These are phyloP conservation scores for Otis tarda DNA, from an alignment of 2,113 vertebrate genomes.

Conservation along the genomic window DNA sequence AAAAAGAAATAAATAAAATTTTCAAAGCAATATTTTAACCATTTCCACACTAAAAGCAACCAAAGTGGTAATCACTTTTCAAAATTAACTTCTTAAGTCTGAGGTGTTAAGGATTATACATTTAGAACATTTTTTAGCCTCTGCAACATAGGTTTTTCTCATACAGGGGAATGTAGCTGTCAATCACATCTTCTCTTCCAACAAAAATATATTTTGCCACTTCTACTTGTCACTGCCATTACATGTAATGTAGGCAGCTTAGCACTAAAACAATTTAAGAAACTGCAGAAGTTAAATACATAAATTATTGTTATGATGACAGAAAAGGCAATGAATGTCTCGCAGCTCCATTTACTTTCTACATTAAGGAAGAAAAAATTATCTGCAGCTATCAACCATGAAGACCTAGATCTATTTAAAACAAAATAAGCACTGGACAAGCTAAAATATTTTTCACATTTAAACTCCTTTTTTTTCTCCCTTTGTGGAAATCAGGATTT, in stretches of 20 bases:
- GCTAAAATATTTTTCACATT: conserved; percentile 53
- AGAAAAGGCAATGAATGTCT: conserved; percentile 54
- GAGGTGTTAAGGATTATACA: conserved; percentile 11
- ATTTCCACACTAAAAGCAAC: not conserved
- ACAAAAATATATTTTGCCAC: conserved; percentile 29
- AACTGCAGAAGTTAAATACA: conserved; percentile 67
- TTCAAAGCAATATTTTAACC: not conserved
- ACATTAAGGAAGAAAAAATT: conserved; percentile 72
- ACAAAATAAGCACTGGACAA: conserved; percentile 62
- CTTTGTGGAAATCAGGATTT: not conserved
- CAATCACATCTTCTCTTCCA: conserved; percentile 50
- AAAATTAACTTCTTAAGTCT: conserved; percentile 17
- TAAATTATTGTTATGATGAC: conserved; percentile 64
- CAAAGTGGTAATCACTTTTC: not conserved
- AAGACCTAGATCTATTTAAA: conserved; percentile 61
- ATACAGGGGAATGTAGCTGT: conserved; percentile 8
- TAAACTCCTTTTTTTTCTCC: not conserved
- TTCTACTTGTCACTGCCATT: conserved; percentile 52
- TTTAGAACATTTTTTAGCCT: conserved; percentile 6
- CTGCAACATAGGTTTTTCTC: not conserved
- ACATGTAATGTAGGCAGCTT: conserved; percentile 44
- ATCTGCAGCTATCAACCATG: conserved; percentile 59
- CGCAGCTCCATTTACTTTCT: conserved; percentile 63
- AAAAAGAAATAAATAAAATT: not conserved
- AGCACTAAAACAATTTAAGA: conserved; percentile 63